Evolutionary conservation across 2,113 vertebrate genomes (phyloP), one percentile per base, ranked within the genome.

Genomic region (Psittacula cyanocephala): DNA sequence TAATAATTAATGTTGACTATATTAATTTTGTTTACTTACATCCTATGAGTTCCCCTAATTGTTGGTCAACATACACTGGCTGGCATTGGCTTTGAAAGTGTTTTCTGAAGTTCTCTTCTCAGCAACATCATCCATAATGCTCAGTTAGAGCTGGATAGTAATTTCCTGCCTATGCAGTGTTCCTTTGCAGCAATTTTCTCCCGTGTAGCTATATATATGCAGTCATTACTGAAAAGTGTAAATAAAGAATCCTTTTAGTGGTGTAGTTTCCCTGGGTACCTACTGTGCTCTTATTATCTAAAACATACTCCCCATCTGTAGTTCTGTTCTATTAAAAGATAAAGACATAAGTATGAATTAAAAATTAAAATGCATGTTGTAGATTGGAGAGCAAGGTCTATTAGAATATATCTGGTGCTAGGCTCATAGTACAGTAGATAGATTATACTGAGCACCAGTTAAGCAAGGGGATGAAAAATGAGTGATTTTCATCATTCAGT

Each of bases 391-490:
- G 77, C 63, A 84, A 94, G 84, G 81, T 93, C 82, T 98, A 93
- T 95, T 97, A 96, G 94, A 97, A 96, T 93, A 55, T 94, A 96
- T 86, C 89, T 97, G 90, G 76, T 0, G 2, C 89, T 92, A 92
- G 94, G 68, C 93, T 97, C 87, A 43, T 86, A 93, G 95, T 97
- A 97, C 95, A 97, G 96, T 92, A 97, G 96, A 97, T 96, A 97
- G 91, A 98, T 98, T 94, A 89, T 57, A 92, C 67, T 89, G 84
- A 95, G 76, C 93, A 96, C 95, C 97, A 96, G 92, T 97, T 98
- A 97, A 98, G 97, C 84, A 96, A 98, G 93, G 63, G 75, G 95
- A 97, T 98, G 97, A 98, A 98, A 98, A 98, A 98, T 98, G 97
- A 97, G 85, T 97, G 97, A 97, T 98, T 98, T 98, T 98, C 95